Evolutionary conservation across 1,140 invertebrate genomes (phyloP), one percentile per base, ranked within the genome.

Genomic region (Caenorhabditis brenneri): DNA sequence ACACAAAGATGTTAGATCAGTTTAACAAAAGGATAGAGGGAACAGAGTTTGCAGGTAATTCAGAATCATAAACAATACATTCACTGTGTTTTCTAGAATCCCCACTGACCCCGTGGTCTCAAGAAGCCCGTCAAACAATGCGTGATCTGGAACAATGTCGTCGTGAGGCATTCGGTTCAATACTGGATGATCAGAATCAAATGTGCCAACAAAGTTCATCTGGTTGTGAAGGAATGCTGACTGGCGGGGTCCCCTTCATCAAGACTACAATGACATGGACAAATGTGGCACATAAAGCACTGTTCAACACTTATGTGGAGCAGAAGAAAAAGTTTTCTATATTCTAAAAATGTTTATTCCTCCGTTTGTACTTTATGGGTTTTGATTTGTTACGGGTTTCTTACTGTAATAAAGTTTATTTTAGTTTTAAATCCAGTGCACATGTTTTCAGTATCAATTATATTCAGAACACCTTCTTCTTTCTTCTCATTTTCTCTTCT

Each of bases 211-310:
- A 80, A 16, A 58, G 51, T 53, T 80, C 48, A 24, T 15, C 51
- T 9, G 51, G 79, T 24, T 80, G 79, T 80, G 48, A 53, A 42
- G 79, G 79, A n/a, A 80, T 80, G 79, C 27, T 80, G 27, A 51
- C 79, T 31, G 46, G 33, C 16, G 79, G 79, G 1, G 36, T 53
- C 4, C 24, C 29, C 1, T 80, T 80, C 24, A 51, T 53, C 5
- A 53, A 53, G 33, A 39, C 79, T 15, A 9, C 79, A 1, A 15
- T 22, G 12, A 80, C 79, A 36, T 80, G 79, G 79, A 10, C 46
- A 6, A 58, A 80, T 80, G 19, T 80, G 39, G 51, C 79, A n/a
- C 79, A 80, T 22, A 80, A 51, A 24, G 79, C 79, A 31, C 27
- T 80, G 6, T 80, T 80, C 24, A 80, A 80, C 29, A 36, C 27